A percentile compares a stretch with the other conserved stretches of the same genome.
Conservation (phyloP, 2,797 vertebrate species). For the Myotis findleyi region DNA sequence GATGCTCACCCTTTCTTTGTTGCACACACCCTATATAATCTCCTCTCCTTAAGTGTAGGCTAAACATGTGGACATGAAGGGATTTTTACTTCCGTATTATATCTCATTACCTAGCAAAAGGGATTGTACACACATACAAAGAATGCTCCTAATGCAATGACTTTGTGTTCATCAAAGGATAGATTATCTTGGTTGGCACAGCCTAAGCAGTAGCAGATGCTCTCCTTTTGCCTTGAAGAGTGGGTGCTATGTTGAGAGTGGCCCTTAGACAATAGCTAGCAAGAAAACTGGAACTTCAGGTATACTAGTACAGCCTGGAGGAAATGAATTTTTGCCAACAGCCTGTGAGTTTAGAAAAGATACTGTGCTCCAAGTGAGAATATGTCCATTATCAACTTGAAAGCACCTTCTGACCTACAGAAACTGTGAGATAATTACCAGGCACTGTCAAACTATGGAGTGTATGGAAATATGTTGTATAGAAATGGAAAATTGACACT, state of each 20-base stretch:
- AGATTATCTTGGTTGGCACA: neutral
- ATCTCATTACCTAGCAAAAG: neutral
- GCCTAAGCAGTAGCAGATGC: neutral
- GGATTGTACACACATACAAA: neutral
- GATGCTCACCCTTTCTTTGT: neutral
- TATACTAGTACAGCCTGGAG: neutral
- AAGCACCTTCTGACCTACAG: neutral
- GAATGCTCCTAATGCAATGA: neutral
- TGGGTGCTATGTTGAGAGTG: neutral
- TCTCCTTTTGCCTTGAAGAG: neutral
- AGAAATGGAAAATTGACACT: neutral
- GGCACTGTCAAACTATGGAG: neutral
- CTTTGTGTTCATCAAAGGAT: neutral
- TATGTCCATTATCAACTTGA: neutral
- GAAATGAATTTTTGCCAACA: neutral
- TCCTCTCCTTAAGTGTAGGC: neutral
- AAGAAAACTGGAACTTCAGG: neutral
- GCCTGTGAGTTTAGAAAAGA: neutral
- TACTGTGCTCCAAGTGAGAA: neutral
- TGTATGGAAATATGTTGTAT: neutral
- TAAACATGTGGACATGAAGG: neutral
- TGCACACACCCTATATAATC: neutral
- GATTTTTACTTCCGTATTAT: neutral
- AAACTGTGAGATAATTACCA: neutral
- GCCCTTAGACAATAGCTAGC: neutral